Conservation (phyloP, 2,113 vertebrate genomes). For the Brevimyrus niger region DNA sequence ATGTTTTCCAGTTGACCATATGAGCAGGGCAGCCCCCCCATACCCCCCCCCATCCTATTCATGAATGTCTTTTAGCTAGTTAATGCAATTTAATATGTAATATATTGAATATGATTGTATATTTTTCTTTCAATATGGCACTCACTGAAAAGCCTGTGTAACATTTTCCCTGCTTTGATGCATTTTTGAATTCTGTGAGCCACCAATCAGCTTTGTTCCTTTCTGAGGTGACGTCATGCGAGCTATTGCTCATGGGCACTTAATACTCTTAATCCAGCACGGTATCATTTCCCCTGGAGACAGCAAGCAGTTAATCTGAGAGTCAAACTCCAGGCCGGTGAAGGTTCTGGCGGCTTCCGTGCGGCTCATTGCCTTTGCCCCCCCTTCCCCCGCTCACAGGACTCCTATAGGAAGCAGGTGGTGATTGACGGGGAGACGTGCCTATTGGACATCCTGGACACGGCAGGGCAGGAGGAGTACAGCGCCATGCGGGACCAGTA, state of each 20-base stretch:
- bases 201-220: neutral
- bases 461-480: slow-evolving; percentile 61
- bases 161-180: neutral
- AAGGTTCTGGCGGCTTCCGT: neutral
- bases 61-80: neutral
- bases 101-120: neutral
- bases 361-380: neutral
- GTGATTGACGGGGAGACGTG: slow-evolving; percentile 61
- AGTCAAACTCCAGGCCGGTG: neutral
- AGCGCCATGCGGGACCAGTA: slow-evolving; percentile 64
- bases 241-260: neutral
- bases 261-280: neutral
- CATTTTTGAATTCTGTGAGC: neutral
- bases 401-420: slow-evolving; percentile 57
- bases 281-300: neutral
- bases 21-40: neutral
- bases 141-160: neutral
- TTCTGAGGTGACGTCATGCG: neutral
- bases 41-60: neutral
- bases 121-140: neutral
- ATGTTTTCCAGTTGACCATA: neutral
- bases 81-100: neutral
- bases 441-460: slow-evolving; percentile 62
- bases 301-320: neutral
- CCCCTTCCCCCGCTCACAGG: neutral